These are phyloP conservation scores for Caenorhabditis remanei DNA, from an alignment of 1,140 invertebrate genomes.

Conservation along the genomic window DNA sequence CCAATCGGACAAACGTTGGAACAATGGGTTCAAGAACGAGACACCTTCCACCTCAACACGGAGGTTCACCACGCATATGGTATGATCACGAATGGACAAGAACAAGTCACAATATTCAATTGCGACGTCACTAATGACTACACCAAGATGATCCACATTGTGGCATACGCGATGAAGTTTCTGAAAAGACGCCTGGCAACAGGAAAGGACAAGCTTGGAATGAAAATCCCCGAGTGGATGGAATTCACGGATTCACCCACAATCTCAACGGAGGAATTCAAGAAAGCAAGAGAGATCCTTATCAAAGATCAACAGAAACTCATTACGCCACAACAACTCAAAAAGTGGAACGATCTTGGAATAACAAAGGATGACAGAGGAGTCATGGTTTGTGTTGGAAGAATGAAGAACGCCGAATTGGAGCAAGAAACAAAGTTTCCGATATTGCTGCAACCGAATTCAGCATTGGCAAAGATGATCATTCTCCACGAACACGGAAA, in stretches of 20 bases:
- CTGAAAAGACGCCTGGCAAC: background rate
- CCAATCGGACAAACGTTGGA: background rate
- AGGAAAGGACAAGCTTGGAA: background rate
- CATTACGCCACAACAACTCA: background rate
- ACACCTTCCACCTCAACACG: background rate
- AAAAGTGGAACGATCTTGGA: background rate
- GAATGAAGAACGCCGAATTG: background rate
- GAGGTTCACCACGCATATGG: background rate
- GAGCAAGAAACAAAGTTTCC: background rate
- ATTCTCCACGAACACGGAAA: background rate
- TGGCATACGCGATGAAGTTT: background rate
- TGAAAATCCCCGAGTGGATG: background rate
- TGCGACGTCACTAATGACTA: background rate
- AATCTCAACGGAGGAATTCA: background rate
- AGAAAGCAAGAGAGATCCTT: background rate
- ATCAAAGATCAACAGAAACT: constrained; percentile 2
- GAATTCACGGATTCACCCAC: background rate
- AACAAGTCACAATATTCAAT: background rate
- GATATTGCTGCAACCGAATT: background rate
- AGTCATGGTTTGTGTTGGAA: background rate
- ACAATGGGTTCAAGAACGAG: background rate
- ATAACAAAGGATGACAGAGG: background rate
- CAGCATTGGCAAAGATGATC: background rate
- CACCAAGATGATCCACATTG: background rate
- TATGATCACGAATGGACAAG: background rate